Evolutionary conservation across 2,797 vertebrate species (phyloP), one percentile per base, ranked within the genome.

Genomic region (Perdix hodgsoniae): DNA sequence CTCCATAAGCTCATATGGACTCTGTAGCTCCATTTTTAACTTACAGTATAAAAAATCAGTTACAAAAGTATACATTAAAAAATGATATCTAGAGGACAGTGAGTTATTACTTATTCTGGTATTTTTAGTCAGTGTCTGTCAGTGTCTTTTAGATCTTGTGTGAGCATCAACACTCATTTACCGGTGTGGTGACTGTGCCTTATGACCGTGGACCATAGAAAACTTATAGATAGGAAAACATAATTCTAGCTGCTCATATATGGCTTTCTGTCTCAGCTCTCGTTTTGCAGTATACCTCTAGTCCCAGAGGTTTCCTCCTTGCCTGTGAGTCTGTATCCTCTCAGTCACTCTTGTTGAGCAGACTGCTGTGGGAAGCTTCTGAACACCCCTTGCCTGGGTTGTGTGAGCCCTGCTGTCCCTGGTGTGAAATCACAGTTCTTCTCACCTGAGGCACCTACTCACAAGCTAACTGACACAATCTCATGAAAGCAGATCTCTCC

Each of bases 181-280:
- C 31, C 44, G 39, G 33, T 80, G 35, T 66, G 57, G 24, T 19
- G 11, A 66, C 77, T 9, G 11, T 91, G 63, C 60, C 63, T 66
- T 80, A 35, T 21, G 42, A 75, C 59, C 83, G 65, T 72, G 86
- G 84, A 93, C 92, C 88, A 93, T 6, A 78, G 39, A 81, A 91
- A 87, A 83, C 29, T 42, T 37, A 33, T 11, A 67, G 31, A 44
- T 33, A 64, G 57, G 22, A 86, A 57, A 61, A 19, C 14, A n/a
- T 71, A 45, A 27, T 44, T 80, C 65, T 90, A 31, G 29, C 54
- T 78, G 65, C 75, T 94, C 14, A 23, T 70, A 66, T 54, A 37
- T 23, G 17, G 10, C 47, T 78, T 95, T 75, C 54, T 90, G 64
- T 66, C 59, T 52, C 69, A 72, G 27, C 4, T 65, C 8, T 16